A percentile compares a stretch with the other conserved stretches of the same genome.
These are phyloP conservation scores for Bombyx huttoni DNA, from an alignment of 2,888 invertebrate genomes.

Conservation along the genomic window DNA sequence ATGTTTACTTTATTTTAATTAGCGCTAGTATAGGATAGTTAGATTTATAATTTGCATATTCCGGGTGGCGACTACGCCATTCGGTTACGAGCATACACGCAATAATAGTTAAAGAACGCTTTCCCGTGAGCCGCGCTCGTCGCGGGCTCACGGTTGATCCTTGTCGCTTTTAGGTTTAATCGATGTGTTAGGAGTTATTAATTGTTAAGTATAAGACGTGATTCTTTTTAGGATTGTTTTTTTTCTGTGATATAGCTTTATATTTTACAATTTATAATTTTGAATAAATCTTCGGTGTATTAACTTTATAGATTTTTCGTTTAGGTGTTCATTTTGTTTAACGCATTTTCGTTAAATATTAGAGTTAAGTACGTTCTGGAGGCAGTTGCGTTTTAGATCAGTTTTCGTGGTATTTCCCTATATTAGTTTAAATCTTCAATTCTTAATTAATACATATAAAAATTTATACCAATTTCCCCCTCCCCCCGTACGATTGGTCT, in stretches of 20 bases:
- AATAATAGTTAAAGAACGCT: neutral
- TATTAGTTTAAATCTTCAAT: no score
- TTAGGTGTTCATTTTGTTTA: no score
- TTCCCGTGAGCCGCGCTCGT: neutral
- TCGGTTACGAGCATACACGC: neutral
- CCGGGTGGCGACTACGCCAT: neutral
- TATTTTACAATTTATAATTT: neutral
- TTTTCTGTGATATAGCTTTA: neutral
- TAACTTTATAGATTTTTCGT: no score
- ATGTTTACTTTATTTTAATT: neutral
- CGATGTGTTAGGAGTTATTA: neutral
- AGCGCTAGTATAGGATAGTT: neutral
- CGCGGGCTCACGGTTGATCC: neutral
- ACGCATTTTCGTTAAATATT: no score
- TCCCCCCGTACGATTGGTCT: neutral
- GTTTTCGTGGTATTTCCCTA: no score
- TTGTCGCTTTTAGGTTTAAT: neutral
- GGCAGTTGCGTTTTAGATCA: no score
- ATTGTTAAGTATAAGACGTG: neutral
- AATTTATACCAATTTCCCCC: no score
- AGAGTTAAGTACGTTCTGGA: no score
- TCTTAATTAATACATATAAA: no score
- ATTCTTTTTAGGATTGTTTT: neutral
- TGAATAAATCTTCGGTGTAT: no score
- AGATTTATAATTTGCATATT: neutral